Evolutionary conservation across 2,113 vertebrate species (phyloP).

Genomic region (Cichladusa arquata): DNA sequence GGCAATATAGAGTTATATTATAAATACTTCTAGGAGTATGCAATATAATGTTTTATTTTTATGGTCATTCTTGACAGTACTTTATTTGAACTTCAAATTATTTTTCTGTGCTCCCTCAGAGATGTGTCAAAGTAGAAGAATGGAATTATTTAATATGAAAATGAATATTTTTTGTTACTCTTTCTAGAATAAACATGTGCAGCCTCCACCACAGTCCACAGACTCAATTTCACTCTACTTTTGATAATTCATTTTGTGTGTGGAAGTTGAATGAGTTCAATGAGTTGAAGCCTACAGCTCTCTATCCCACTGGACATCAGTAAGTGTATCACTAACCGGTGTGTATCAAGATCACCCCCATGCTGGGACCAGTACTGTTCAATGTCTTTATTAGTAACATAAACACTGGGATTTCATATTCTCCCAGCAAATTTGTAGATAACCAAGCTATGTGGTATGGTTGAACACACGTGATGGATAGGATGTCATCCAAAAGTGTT

Average conservation of each 20-base stretch:
- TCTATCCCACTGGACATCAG: not conserved
- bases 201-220: not conserved
- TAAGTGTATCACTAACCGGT: not conserved
- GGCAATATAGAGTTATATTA: not conserved
- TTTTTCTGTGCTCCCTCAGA: not conserved
- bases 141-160: not conserved
- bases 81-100: not conserved
- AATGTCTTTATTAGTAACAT: not conserved
- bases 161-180: not conserved
- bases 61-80: not conserved
- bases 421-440: not conserved
- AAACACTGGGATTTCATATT: not conserved
- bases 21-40: not conserved
- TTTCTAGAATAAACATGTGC: not conserved
- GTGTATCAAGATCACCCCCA: rapidly evolving
- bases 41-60: not conserved
- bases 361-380: not conserved
- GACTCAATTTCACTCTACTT: not conserved
- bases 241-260: not conserved
- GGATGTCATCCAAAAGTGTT: not conserved
- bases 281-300: not conserved
- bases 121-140: not conserved
- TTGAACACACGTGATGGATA: not conserved
- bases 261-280: too few species aligned
- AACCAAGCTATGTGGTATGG: not conserved